These are phyloP conservation scores for Aspiorhynchus laticeps DNA, from an alignment of 2,113 vertebrate species.

Conservation along the genomic window DNA sequence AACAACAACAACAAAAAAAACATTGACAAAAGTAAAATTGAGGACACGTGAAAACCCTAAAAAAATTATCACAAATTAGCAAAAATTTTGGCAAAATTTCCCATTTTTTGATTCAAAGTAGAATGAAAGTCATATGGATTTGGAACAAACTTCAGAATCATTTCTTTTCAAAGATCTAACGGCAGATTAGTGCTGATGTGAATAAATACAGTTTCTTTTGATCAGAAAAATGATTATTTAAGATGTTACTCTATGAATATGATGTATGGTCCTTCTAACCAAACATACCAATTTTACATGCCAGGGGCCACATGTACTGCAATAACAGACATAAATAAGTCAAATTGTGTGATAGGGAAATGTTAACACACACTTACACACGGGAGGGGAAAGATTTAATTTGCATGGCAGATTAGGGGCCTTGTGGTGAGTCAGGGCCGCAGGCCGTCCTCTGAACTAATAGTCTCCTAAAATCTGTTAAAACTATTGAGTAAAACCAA, in stretches of 20 bases:
- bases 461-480: slow-evolving; percentile 98
- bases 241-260: background rate
- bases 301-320: slow-evolving; percentile 89
- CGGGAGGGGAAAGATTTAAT: slow-evolving; percentile 98
- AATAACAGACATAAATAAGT: slow-evolving; percentile 98
- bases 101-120: too few relatives aligned
- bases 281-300: slow-evolving; percentile 74
- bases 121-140: background rate
- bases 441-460: slow-evolving; percentile 95
- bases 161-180: background rate
- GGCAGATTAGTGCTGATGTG: background rate
- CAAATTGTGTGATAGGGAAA: slow-evolving; percentile 92
- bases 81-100: background rate
- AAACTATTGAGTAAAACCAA: slow-evolving; percentile 94
- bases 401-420: slow-evolving; percentile 99
- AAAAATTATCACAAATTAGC: background rate
- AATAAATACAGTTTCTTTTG: background rate
- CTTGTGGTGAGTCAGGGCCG: slow-evolving; percentile 88
- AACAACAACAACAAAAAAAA: too few relatives aligned
- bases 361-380: slow-evolving; percentile 95
- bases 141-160: too few relatives aligned
- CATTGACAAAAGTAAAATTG: too few relatives aligned
- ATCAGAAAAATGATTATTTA: background rate
- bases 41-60: background rate
- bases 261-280: slow-evolving; percentile 76